A percentile compares a stretch with the other conserved stretches of the same genome.
phyloP scores from a whole-genome alignment of 2,888 invertebrate genomes.

The Biston stratarius region DNA sequence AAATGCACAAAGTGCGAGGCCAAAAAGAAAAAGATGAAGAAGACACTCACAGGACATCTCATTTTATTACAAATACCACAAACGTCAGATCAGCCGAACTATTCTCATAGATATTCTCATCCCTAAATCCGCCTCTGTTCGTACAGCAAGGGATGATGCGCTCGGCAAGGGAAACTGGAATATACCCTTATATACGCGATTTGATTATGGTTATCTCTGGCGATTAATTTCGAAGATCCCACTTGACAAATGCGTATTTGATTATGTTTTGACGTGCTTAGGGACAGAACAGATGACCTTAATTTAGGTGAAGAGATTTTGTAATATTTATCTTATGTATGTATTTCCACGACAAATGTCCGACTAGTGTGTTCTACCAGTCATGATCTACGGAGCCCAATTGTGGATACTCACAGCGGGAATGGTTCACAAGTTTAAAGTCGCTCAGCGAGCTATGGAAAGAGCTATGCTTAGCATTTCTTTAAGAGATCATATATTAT shows the following conservation, averaged over 20 bases:
- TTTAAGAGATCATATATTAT: too few relatives aligned
- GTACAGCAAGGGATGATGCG: conserved; percentile 26
- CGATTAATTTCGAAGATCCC: conserved; percentile 57
- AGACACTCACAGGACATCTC: too few relatives aligned
- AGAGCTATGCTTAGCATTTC: too few relatives aligned
- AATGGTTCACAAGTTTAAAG: too few relatives aligned
- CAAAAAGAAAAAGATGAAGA: too few relatives aligned
- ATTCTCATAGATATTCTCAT: neutral
- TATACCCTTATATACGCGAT: conserved; percentile 49
- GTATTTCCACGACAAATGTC: too few relatives aligned
- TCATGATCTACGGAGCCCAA: too few relatives aligned
- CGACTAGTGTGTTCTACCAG: too few relatives aligned
- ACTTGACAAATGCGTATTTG: conserved; percentile 49
- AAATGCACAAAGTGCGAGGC: too few relatives aligned
- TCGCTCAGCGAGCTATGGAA: too few relatives aligned
- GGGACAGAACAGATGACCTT: conserved; percentile 21
- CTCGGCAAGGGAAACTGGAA: conserved; percentile 49
- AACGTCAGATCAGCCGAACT: neutral
- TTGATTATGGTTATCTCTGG: conserved; percentile 66
- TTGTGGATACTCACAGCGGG: too few relatives aligned
- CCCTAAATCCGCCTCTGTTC: conserved; percentile 11
- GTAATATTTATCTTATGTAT: neutral
- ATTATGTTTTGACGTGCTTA: conserved; percentile 44
- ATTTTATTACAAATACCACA: too few relatives aligned
- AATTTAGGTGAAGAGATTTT: conserved; percentile 25